Conservation (phyloP, 2,888 invertebrate species). For the Lordiphosa andalusiaca region DNA sequence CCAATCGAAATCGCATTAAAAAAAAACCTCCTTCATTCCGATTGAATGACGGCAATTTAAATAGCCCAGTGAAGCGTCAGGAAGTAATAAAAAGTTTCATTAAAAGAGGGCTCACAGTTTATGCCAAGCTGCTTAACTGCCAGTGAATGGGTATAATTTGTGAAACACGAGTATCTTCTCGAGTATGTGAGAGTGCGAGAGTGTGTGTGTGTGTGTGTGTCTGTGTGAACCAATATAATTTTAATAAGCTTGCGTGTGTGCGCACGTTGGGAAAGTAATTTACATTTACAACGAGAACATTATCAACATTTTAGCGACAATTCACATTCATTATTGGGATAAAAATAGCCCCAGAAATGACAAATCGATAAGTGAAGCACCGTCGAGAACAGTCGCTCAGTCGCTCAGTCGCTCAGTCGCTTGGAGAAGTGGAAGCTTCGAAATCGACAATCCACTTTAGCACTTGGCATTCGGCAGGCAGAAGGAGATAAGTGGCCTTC, state of each 20-base stretch:
- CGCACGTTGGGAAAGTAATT: slow-evolving; percentile 41
- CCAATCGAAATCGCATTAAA: slow-evolving; percentile 54
- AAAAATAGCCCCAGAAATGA: slow-evolving; percentile 38
- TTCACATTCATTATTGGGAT: slow-evolving; percentile 48
- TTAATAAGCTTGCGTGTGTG: slow-evolving; percentile 33
- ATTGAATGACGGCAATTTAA: slow-evolving; percentile 50
- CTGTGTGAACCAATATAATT: slow-evolving; percentile 38
- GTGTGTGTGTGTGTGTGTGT: slow-evolving; percentile 38
- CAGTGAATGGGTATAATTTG: slow-evolving; percentile 32
- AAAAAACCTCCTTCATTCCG: slow-evolving; percentile 36
- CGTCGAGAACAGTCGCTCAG: slow-evolving; percentile 12
- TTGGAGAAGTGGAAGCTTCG: slow-evolving; percentile 1
- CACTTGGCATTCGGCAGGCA: slow-evolving; percentile 33
- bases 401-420: slow-evolving; percentile 19
- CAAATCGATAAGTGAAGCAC: slow-evolving; percentile 51
- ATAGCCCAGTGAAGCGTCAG: slow-evolving; percentile 33
- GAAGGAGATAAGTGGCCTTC: slow-evolving; percentile 25
- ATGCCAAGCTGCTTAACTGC: slow-evolving; percentile 61
- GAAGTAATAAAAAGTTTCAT: slow-evolving; percentile 66
- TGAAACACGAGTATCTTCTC: slow-evolving; percentile 31
- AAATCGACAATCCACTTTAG: slow-evolving; percentile 45
- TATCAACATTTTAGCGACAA: slow-evolving; percentile 54
- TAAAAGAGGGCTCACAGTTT: slow-evolving; percentile 46
- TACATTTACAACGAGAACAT: slow-evolving; percentile 46
- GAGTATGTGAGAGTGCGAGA: slow-evolving; percentile 15